phyloP scores from a whole-genome alignment of 2,888 invertebrate species.

The Andrena fulva region DNA sequence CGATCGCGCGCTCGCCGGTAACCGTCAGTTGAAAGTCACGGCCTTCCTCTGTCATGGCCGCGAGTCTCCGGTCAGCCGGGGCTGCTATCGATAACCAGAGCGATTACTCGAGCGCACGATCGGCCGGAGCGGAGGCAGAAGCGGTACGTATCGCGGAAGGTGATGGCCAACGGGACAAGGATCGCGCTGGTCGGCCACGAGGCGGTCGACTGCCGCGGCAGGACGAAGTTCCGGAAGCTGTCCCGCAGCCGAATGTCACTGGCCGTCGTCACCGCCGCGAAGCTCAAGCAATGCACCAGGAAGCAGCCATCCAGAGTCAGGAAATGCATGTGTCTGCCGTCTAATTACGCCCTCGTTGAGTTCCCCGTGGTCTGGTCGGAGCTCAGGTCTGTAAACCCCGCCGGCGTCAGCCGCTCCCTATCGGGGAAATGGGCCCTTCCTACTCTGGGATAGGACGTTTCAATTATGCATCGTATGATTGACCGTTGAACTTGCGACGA shows the following conservation, averaged over 20 bases:
- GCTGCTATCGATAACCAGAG: slow-evolving; percentile 57
- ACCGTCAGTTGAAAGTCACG: slow-evolving; percentile 62
- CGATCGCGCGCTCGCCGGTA: slow-evolving; percentile 30
- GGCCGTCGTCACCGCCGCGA: slow-evolving; percentile 61
- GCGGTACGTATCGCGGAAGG: slow-evolving; percentile 42
- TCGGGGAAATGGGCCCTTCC: neutral
- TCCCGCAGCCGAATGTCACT: slow-evolving; percentile 71
- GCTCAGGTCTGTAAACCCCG: slow-evolving; percentile 82
- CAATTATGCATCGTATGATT: slow-evolving; percentile 9
- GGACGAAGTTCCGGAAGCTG: slow-evolving; percentile 69
- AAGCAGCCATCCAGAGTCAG: slow-evolving; percentile 74
- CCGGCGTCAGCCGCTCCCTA: too few relatives aligned
- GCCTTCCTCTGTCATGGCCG: slow-evolving; percentile 75
- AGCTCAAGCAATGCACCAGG: slow-evolving; percentile 69
- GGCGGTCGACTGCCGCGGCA: slow-evolving; percentile 63
- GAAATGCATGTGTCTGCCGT: slow-evolving; percentile 88
- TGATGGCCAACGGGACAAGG: slow-evolving; percentile 50
- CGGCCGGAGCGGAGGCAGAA: slow-evolving; percentile 42
- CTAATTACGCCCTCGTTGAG: slow-evolving; percentile 87
- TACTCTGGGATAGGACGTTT: slow-evolving; percentile 35
- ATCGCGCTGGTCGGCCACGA: slow-evolving; percentile 57
- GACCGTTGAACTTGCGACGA: neutral
- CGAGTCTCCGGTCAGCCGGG: slow-evolving; percentile 64
- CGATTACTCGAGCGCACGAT: slow-evolving; percentile 52
- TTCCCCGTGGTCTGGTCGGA: slow-evolving; percentile 90